phyloP scores from a whole-genome alignment of 2,113 vertebrate species.

The Sitta europaea region DNA sequence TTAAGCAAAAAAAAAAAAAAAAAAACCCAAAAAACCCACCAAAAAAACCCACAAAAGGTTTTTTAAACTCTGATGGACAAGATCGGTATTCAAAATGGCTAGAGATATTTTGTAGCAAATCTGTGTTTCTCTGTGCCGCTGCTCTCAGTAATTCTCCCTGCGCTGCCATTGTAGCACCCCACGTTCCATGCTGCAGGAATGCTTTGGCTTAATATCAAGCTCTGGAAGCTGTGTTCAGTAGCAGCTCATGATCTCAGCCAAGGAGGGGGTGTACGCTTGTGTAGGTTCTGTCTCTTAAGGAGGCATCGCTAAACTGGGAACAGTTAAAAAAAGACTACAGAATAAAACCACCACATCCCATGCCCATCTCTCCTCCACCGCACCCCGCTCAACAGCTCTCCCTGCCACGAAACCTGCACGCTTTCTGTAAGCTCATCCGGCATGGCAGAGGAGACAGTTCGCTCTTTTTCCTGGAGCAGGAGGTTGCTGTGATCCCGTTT shows the following conservation, averaged over 20 bases:
- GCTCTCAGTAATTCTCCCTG: not conserved
- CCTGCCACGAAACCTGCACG: not conserved
- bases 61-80: not conserved
- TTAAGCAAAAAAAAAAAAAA: not conserved
- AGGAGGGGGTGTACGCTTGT: not conserved
- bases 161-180: not conserved
- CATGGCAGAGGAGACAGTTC: not conserved
- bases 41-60: too few relatives aligned
- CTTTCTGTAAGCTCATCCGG: not conserved
- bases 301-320: not conserved
- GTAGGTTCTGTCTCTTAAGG: not conserved
- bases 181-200: not conserved
- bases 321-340: not conserved
- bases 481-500: not conserved
- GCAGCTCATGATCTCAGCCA: not conserved
- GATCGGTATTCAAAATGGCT: not conserved
- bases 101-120: not conserved
- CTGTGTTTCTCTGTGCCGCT: not conserved
- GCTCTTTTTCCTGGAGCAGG: not conserved
- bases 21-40: too few relatives aligned
- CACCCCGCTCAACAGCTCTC: rapidly evolving
- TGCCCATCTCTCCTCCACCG: not conserved
- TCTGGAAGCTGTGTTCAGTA: not conserved
- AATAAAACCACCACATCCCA: not conserved
- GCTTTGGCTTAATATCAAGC: not conserved